phyloP scores from a whole-genome alignment of 2,888 invertebrate genomes.

The Colostygia pectinataria region DNA sequence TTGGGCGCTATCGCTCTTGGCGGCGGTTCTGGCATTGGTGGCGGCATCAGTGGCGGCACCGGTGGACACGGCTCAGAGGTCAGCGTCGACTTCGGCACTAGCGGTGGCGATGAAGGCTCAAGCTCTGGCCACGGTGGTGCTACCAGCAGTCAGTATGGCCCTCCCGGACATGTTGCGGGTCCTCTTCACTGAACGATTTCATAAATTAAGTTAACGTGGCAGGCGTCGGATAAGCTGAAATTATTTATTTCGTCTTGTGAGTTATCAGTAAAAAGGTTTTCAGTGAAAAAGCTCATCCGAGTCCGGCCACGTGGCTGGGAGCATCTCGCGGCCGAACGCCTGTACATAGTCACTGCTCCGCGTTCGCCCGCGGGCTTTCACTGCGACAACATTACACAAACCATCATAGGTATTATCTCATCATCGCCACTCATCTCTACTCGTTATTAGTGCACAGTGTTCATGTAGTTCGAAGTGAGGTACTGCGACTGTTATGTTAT shows the following conservation, averaged over 20 bases:
- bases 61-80: constrained; percentile 60
- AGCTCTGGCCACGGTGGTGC: constrained; percentile 62
- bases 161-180: constrained; percentile 77
- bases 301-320: constrained; percentile 40
- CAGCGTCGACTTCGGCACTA: constrained; percentile 60
- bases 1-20: constrained; percentile 52
- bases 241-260: constrained; percentile 59
- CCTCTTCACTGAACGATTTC: constrained; percentile 67
- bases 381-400: constrained; percentile 38
- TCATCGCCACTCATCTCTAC: constrained; percentile 67
- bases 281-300: constrained; percentile 19
- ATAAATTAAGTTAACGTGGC: constrained; percentile 48
- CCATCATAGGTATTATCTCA: constrained; percentile 47
- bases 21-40: constrained; percentile 49
- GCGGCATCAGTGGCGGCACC: constrained; percentile 42
- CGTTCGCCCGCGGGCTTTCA: constrained; percentile 51
- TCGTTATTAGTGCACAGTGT: constrained; percentile 81
- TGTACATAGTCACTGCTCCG: constrained; percentile 70
- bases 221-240: constrained; percentile 46
- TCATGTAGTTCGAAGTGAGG: constrained; percentile 70
- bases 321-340: constrained; percentile 53
- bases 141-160: constrained; percentile 78
- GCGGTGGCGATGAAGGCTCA: constrained; percentile 53
- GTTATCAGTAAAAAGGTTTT: constrained; percentile 13
- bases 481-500: constrained; percentile 79